Evolutionary conservation across 2,797 vertebrate species (phyloP), one percentile per base, ranked within the genome.

Genomic region (Rhyacichthys aspro): DNA sequence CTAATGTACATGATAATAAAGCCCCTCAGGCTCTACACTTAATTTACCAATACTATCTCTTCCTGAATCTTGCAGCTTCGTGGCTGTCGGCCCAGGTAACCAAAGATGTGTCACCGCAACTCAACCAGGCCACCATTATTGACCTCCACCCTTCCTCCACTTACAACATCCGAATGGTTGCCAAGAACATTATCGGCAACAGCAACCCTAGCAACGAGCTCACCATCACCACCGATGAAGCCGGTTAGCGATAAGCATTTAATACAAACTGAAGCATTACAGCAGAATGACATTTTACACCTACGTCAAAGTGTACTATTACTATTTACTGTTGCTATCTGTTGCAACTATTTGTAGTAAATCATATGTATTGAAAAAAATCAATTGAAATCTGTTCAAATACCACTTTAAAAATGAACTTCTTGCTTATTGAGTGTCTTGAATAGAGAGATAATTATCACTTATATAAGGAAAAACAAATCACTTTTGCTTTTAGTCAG

Each of bases 151-250:
- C 98, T 14, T 98, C 97, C 39, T 98, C 98, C 84, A 97, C 96
- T 63, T 99, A 99, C 90, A 98, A 97, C 90, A 98, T 99, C 78
- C 98, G 97, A 82, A 98, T 99, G 96, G 96, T 97, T 8, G 97
- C 97, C 82, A 99, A 98, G 91, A 99, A 99, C 83, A 93, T 94
- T 75, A 99, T 99, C 2, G 97, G 97, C 87, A 98, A 97, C 87
- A 99, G 98, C 18, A 95, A 96, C 73, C 95, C 97, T 69, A 99
- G 97, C 94, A 99, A 99, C 1, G 98, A 99, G 86, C 95, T 99
- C 83, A 98, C 96, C 86, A 96, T 99, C 91, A 99, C 97, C 11
- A 98, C 98, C 0, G 97, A 98, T 12, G 98, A 99, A 95, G 98
- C 98, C 86, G 96, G 98, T 99, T 82, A 1, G 58, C 7, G 23